Evolutionary conservation across 2,113 vertebrate genomes (phyloP).

Genomic region (Lonchura striata): DNA sequence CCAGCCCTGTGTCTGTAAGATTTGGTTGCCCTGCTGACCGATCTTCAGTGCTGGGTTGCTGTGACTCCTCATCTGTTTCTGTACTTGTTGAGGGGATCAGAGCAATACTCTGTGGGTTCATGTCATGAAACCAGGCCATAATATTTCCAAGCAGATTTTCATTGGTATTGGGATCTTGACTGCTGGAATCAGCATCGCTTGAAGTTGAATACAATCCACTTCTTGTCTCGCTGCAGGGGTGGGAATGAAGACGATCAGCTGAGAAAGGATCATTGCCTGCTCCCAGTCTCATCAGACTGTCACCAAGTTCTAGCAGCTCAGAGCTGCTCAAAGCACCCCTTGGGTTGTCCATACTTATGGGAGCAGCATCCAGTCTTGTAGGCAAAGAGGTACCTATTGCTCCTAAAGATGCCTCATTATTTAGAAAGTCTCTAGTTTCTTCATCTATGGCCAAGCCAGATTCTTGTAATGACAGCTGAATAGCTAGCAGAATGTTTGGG

Average conservation of each 20-base stretch:
- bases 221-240: slow-evolving; percentile 71
- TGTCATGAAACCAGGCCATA: slow-evolving; percentile 99
- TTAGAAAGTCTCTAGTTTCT: slow-evolving; percentile 82
- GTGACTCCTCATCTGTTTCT: slow-evolving; percentile 73
- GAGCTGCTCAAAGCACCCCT: slow-evolving; percentile 89
- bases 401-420: slow-evolving; percentile 86
- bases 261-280: slow-evolving; percentile 81
- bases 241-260: slow-evolving; percentile 72
- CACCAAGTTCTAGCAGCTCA: slow-evolving; percentile 90
- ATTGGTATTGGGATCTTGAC: slow-evolving; percentile 77
- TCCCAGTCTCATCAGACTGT: slow-evolving; percentile 85
- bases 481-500: slow-evolving; percentile 95
- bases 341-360: slow-evolving; percentile 79
- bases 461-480: slow-evolving; percentile 97
- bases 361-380: slow-evolving; percentile 84
- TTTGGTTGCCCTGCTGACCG: slow-evolving; percentile 44
- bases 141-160: slow-evolving; percentile 97
- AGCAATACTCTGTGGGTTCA: slow-evolving; percentile 95
- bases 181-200: slow-evolving; percentile 76
- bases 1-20: slow-evolving; percentile 24
- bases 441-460: slow-evolving; percentile 81
- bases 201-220: slow-evolving; percentile 75
- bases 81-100: slow-evolving; percentile 85
- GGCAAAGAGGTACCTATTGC: slow-evolving; percentile 95
- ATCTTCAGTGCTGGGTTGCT: slow-evolving; percentile 56